phyloP scores from a whole-genome alignment of 2,888 invertebrate genomes.

The Agrenia bidenticulata region DNA sequence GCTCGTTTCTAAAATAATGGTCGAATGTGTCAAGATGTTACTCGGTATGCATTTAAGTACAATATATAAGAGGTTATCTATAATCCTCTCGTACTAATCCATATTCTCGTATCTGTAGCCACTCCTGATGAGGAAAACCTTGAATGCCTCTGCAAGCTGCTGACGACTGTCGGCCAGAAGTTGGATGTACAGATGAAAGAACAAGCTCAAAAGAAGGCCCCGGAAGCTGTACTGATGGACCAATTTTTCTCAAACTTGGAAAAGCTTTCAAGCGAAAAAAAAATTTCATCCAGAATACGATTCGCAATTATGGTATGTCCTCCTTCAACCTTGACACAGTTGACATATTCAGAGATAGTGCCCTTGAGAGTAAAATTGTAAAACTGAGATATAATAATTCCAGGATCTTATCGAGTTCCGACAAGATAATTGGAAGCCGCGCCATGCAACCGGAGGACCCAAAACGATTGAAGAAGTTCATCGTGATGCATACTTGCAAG shows the following conservation, averaged over 20 bases:
- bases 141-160: conserved; percentile 87
- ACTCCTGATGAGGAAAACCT: conserved; percentile 78
- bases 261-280: conserved; percentile 64
- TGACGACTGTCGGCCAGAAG: conserved; percentile 87
- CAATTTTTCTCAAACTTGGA: conserved; percentile 69
- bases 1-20: conserved; percentile 85
- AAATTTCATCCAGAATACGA: conserved; percentile 61
- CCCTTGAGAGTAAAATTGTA: too few relatives aligned
- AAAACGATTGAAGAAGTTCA: conserved; percentile 94
- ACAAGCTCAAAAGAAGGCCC: conserved; percentile 33
- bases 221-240: conserved; percentile 54
- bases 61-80: background rate
- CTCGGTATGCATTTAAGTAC: conserved; percentile 63
- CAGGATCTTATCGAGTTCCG: conserved; percentile 88
- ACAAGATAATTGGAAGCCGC: conserved; percentile 78
- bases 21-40: conserved; percentile 75
- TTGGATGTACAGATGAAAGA: conserved; percentile 62
- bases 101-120: conserved; percentile 23
- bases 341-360: too few relatives aligned
- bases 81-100: background rate
- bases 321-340: background rate
- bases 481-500: conserved; percentile 79
- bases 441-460: conserved; percentile 82
- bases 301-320: conserved; percentile 57
- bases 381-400: conserved; percentile 41